phyloP scores from a whole-genome alignment of 2,888 invertebrate species.

The Drosophila putrida region DNA sequence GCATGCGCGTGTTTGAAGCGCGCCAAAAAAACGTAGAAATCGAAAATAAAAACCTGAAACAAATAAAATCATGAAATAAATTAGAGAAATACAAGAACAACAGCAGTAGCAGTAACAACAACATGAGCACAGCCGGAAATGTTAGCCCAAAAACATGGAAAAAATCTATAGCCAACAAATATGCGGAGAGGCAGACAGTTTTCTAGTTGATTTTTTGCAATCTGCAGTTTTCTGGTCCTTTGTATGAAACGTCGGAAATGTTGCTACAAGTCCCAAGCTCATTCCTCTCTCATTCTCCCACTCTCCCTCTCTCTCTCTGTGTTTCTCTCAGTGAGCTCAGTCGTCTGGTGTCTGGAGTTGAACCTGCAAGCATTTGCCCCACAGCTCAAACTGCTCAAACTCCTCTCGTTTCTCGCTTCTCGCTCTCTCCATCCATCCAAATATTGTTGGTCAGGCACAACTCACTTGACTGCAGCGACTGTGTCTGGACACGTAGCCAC shows the following conservation, averaged over 20 bases:
- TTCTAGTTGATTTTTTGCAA: slow-evolving; percentile 78
- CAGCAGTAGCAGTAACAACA: slow-evolving; percentile 26
- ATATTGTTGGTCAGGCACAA: slow-evolving; percentile 8
- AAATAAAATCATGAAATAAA: slow-evolving; percentile 82
- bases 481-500: slow-evolving; percentile 61
- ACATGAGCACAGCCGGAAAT: slow-evolving; percentile 56
- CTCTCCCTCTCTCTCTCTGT: background rate
- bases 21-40: slow-evolving; percentile 21
- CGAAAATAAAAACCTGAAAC: slow-evolving; percentile 54
- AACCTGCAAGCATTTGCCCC: slow-evolving; percentile 50
- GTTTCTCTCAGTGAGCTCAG: slow-evolving; percentile 14
- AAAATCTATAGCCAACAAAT: slow-evolving; percentile 61
- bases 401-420: background rate
- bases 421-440: too few relatives aligned
- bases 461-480: slow-evolving; percentile 44
- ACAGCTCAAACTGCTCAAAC: slow-evolving; percentile 26
- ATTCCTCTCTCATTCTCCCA: background rate
- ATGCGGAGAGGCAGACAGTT: slow-evolving; percentile 57
- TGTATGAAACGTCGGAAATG: slow-evolving; percentile 75
- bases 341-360: slow-evolving; percentile 57
- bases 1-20: slow-evolving; percentile 68
- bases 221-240: slow-evolving; percentile 78
- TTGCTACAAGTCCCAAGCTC: slow-evolving; percentile 61
- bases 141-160: slow-evolving; percentile 57
- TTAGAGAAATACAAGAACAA: slow-evolving; percentile 74